phyloP scores from a whole-genome alignment of 2,888 invertebrate genomes.

The Flabesymbios commensalis region DNA sequence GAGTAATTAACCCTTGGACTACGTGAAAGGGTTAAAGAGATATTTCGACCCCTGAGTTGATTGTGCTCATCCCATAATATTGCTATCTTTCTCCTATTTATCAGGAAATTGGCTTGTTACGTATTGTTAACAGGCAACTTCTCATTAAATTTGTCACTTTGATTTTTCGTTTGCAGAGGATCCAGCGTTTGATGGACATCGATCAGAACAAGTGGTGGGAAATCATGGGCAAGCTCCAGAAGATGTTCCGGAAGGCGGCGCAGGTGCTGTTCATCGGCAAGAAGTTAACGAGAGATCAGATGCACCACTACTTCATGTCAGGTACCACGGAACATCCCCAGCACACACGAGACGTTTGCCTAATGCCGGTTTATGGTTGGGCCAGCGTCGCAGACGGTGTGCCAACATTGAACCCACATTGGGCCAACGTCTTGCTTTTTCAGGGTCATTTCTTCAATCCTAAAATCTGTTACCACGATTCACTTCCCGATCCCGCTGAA shows the following conservation, averaged over 20 bases:
- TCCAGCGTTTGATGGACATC: conserved; percentile 70
- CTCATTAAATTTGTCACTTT: neutral
- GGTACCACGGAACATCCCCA: no score
- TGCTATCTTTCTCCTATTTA: no score
- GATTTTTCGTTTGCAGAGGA: conserved; percentile 38
- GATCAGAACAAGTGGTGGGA: conserved; percentile 99
- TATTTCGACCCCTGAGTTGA: no score
- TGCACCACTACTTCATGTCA: conserved; percentile 99
- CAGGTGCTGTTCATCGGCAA: conserved; percentile 81
- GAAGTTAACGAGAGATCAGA: conserved; percentile 86
- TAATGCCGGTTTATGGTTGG: no score
- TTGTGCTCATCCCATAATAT: no score
- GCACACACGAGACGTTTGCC: no score
- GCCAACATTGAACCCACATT: no score
- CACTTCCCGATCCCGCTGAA: neutral
- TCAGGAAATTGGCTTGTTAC: no score
- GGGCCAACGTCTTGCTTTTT: neutral
- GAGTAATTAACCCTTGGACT: no score
- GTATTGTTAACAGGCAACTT: neutral
- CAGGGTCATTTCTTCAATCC: no score
- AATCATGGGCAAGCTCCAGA: conserved; percentile 92
- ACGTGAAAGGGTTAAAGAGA: no score
- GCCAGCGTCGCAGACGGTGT: no score
- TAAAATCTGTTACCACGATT: neutral
- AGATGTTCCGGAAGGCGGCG: conserved; percentile 88